Percentiles rank a stretch among this genome's conserved stretches.
These are phyloP conservation scores for Xiphophorus couchianus DNA, from an alignment of 2,113 vertebrate species.

Conservation along the genomic window DNA sequence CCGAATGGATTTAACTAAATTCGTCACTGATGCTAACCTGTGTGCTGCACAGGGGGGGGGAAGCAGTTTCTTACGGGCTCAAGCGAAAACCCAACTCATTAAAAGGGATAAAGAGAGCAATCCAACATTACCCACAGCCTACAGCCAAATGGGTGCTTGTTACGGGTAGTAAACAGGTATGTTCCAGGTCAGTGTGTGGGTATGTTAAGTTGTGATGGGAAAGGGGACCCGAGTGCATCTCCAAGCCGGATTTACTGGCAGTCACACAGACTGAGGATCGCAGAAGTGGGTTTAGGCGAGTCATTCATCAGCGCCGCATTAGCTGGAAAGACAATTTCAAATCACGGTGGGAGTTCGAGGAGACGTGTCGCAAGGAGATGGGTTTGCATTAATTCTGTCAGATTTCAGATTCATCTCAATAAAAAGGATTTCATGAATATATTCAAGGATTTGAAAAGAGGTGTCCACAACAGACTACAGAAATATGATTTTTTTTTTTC, in stretches of 20 bases:
- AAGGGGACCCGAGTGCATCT: constrained; percentile 43
- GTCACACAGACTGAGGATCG: constrained; percentile 36
- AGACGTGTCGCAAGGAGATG: constrained; percentile 11
- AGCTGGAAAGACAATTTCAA: constrained; percentile 43
- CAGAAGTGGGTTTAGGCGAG: constrained; percentile 48
- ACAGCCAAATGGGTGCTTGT: constrained; percentile 40
- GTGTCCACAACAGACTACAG: not conserved
- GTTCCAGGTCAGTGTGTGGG: constrained; percentile 42
- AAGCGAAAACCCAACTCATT: constrained; percentile 32
- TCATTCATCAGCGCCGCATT: constrained; percentile 52
- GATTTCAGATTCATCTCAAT: constrained; percentile 38
- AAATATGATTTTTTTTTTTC: not conserved
- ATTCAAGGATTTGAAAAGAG: constrained; percentile 3
- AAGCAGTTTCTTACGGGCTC: not conserved
- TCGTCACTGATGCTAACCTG: not conserved
- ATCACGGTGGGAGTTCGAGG: constrained; percentile 27
- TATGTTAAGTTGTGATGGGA: constrained; percentile 59
- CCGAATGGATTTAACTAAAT: constrained; percentile 12
- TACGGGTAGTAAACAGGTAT: constrained; percentile 51
- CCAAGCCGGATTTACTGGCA: constrained; percentile 45
- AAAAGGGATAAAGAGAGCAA: constrained; percentile 44
- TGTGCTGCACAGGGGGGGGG: constrained; percentile 4
- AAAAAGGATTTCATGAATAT: constrained; percentile 27
- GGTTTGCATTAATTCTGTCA: constrained; percentile 29
- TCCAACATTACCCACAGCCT: constrained; percentile 27